Evolutionary conservation across 2,113 vertebrate genomes (phyloP).

Genomic region (Struthidea cinerea): DNA sequence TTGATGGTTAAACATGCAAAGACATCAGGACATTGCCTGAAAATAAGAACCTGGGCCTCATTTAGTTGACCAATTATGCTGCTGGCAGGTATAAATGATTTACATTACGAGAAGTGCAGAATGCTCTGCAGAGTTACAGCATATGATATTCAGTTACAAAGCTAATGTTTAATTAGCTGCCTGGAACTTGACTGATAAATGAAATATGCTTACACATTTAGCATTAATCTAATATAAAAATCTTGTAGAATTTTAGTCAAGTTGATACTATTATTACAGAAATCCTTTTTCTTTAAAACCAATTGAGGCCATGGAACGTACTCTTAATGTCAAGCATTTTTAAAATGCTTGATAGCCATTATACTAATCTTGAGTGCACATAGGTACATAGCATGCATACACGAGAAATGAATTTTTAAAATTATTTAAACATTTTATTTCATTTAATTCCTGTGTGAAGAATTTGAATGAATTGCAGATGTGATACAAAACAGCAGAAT

Average conservation of each 20-base stretch:
- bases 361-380: neutral
- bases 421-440: neutral
- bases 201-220: neutral
- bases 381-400: too few relatives aligned
- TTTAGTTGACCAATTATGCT: neutral
- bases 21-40: neutral
- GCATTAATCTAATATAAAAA: neutral
- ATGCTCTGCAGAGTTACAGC: accelerated
- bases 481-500: neutral
- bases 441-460: neutral
- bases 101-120: neutral
- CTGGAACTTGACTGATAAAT: neutral
- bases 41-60: neutral
- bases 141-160: neutral
- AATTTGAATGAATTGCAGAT: neutral
- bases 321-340: neutral
- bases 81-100: neutral
- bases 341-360: neutral
- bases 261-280: neutral
- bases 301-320: neutral
- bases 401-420: neutral
- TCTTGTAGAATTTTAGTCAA: neutral
- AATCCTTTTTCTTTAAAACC: neutral
- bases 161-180: neutral
- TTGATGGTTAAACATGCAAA: neutral